Evolutionary conservation across 1,140 invertebrate genomes (phyloP), one percentile per base, ranked within the genome.

Genomic region (Gyrodactylus bullatarudis): DNA sequence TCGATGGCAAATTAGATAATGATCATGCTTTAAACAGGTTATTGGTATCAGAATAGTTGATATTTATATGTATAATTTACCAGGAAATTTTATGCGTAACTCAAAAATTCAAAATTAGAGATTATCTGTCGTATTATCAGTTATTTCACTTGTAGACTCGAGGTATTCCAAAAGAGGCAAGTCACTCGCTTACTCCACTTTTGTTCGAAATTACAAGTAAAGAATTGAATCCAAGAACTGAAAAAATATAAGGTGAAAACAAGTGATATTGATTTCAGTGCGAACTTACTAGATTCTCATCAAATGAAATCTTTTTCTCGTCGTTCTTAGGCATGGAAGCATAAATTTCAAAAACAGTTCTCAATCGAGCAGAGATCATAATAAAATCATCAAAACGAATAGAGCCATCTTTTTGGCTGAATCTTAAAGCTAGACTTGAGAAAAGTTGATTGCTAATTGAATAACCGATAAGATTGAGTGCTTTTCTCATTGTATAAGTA

Each of bases 401-500:
- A 2, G 26, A 22, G 26, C 72, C 72, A 23, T 73, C 34, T 23
- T 26, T 68, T 1, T 73, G 23, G 34, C 22, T 26, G 26, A 68
- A 73, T 1, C 72, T 1, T 26, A 73, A n/a, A 1, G 26, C 72
- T 19, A 73, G 72, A 23, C 72, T 68, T 22, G 23, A 26, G 21
- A 73, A 54, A 68, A 73, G 23, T 21, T 73, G 23, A 26, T 73
- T 73, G 25, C 72, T 73, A 54, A 73, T 73, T 1, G 21, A 73
- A 20, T 73, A 25, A 81, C 80, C 80, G 76, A 79, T 77, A 72
- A 75, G 73, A 77, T 87, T 86, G 1, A 95, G 83, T 1, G 90
- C 89, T 77, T 87, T 84, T 26, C 90, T 84, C 22, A 95, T 82
- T 79, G 91, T 87, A 78, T 89, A 89, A 0, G 88, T 86, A 73